Percentiles rank a stretch among this genome's conserved stretches.
Conservation (phyloP, 2,113 vertebrate species). For the Diadophis punctatus region DNA sequence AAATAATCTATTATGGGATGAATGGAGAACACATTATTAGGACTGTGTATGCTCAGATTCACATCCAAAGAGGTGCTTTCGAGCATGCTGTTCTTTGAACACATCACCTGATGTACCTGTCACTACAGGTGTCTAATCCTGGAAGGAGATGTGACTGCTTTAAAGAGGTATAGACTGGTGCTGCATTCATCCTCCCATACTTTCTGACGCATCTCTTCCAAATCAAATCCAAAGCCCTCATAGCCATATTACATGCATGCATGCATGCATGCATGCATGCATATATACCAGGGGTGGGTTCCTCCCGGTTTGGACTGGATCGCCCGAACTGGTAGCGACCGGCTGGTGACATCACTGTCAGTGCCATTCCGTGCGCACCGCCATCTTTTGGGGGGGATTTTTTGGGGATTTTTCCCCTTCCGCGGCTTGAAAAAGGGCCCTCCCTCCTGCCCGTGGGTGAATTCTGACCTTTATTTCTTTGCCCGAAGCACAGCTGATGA, state of each 20-base stretch:
- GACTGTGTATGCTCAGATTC: background rate
- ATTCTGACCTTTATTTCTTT: no score
- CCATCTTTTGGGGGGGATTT: no score
- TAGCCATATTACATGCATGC: background rate
- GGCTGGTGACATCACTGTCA: no score
- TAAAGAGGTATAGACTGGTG: background rate
- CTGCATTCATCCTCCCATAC: background rate
- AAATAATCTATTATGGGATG: background rate
- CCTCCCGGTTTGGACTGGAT: no score
- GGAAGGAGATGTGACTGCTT: background rate
- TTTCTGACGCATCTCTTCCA: background rate
- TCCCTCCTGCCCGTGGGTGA: no score
- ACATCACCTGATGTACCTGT: background rate
- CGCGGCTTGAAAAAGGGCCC: no score
- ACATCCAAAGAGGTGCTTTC: background rate
- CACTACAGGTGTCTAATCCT: background rate
- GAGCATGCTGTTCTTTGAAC: background rate
- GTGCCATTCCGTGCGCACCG: no score
- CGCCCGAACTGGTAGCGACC: no score
- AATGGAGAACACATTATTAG: background rate
- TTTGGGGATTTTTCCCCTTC: no score
- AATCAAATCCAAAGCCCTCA: background rate
- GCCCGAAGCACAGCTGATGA: no score
- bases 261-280: no score
- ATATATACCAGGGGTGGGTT: no score